Percentiles rank a stretch among this genome's conserved stretches.
Evolutionary conservation across 2,888 invertebrate genomes (phyloP).

Genomic region (Harpalus rufipes): DNA sequence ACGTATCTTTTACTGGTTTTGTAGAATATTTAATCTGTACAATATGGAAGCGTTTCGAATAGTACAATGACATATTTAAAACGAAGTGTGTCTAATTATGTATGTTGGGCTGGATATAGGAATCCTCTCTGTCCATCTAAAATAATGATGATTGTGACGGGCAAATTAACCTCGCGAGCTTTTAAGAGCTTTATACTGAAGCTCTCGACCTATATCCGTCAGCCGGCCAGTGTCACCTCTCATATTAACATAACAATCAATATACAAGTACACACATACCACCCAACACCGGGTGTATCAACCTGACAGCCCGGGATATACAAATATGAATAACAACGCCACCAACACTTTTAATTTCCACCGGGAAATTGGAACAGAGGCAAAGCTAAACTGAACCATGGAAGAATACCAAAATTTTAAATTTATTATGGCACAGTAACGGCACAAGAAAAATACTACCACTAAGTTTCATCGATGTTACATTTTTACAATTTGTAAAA

Average conservation of each 20-base stretch:
- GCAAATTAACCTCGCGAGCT: slow-evolving; percentile 11
- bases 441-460: neutral
- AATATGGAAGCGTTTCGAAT: too few species aligned
- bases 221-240: neutral
- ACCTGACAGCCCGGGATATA: neutral
- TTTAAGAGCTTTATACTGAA: slow-evolving; percentile 11
- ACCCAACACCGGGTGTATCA: neutral
- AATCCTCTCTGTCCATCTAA: neutral
- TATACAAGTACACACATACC: neutral
- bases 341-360: neutral
- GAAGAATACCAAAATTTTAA: neutral
- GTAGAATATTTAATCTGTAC: too few species aligned
- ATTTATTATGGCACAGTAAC: neutral
- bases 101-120: too few species aligned
- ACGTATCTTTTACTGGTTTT: too few species aligned
- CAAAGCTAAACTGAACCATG: neutral
- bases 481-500: too few species aligned
- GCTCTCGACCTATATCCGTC: slow-evolving; percentile 26
- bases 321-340: neutral
- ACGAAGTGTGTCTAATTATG: too few species aligned
- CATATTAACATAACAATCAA: slow-evolving; percentile 1
- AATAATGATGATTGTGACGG: slow-evolving; percentile 2
- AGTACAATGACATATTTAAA: too few species aligned
- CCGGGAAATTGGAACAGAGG: neutral
- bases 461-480: neutral